Conservation (phyloP, 2,888 invertebrate species). For the Xanthorhoe designata region DNA sequence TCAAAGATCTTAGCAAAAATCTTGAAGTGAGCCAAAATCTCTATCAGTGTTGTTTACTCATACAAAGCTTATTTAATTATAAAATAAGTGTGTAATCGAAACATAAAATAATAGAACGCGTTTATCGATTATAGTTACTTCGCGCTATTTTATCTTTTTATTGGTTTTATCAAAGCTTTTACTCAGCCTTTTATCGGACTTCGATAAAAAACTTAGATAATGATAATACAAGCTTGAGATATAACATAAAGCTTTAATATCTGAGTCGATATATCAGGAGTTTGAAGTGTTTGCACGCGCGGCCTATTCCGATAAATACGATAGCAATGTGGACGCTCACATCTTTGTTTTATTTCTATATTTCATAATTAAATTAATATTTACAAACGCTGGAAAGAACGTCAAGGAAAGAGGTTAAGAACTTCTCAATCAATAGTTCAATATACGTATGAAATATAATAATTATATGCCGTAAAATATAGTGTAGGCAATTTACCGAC, state of each 20-base stretch:
- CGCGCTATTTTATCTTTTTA: slow-evolving; percentile 25
- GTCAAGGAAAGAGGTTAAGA: neutral
- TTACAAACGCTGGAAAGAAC: neutral
- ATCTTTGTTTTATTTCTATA: slow-evolving; percentile 11
- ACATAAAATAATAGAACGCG: neutral
- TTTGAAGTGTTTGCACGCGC: slow-evolving; percentile 68
- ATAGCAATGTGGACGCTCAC: slow-evolving; percentile 32
- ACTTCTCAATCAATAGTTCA: neutral
- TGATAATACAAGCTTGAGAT: slow-evolving; percentile 80
- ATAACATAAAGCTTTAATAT: slow-evolving; percentile 76
- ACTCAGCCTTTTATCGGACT: slow-evolving; percentile 72
- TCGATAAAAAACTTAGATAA: slow-evolving; percentile 76
- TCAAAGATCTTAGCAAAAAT: too few relatives aligned
- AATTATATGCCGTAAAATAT: too few relatives aligned
- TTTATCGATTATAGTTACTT: slow-evolving; percentile 25
- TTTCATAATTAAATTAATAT: slow-evolving; percentile 7
- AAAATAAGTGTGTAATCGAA: neutral
- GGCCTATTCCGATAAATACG: slow-evolving; percentile 47
- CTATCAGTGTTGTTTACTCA: too few relatives aligned
- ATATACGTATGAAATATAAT: too few relatives aligned
- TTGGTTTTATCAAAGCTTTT: slow-evolving; percentile 74
- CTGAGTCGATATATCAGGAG: slow-evolving; percentile 68
- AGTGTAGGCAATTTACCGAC: too few relatives aligned
- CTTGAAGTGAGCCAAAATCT: too few relatives aligned
- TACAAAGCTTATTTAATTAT: too few relatives aligned